Conservation (phyloP, 2,113 vertebrate species). For the Coracopsis vasa region DNA sequence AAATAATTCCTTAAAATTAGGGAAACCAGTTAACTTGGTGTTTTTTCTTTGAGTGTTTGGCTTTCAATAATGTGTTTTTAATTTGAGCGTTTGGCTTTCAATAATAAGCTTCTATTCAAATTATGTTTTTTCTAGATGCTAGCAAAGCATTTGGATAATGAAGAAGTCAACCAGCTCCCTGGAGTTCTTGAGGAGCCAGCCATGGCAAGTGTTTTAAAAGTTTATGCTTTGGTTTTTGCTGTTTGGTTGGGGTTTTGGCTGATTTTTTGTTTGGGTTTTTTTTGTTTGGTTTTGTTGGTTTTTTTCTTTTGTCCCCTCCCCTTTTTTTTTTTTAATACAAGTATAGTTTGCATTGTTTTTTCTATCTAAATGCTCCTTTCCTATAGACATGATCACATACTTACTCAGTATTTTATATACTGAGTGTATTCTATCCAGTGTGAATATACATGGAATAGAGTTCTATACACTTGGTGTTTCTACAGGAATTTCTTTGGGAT, state of each 20-base stretch:
- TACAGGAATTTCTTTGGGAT: slow-evolving; percentile 83
- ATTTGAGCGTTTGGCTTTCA: background rate
- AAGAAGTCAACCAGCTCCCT: slow-evolving; percentile 71
- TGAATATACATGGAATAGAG: background rate
- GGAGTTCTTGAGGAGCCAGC: slow-evolving; percentile 69
- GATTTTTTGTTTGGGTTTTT: background rate
- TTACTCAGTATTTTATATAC: background rate
- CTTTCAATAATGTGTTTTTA: background rate
- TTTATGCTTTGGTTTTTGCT: no score
- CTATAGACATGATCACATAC: background rate
- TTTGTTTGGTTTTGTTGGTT: background rate
- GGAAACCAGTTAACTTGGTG: background rate
- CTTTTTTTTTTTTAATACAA: accelerated
- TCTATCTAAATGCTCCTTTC: background rate
- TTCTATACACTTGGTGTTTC: background rate
- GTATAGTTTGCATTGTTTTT: background rate
- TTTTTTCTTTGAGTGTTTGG: background rate
- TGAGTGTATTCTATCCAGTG: background rate
- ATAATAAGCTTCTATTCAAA: background rate
- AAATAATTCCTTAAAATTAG: background rate
- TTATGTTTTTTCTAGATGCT: slow-evolving; percentile 66
- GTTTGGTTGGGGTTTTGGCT: background rate
- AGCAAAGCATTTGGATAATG: slow-evolving; percentile 63
- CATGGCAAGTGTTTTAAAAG: slow-evolving; percentile 64
- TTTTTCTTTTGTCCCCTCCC: background rate